A percentile compares a stretch with the other conserved stretches of the same genome.
phyloP scores from a whole-genome alignment of 2,888 invertebrate species.

The Drosophila anomelani region DNA sequence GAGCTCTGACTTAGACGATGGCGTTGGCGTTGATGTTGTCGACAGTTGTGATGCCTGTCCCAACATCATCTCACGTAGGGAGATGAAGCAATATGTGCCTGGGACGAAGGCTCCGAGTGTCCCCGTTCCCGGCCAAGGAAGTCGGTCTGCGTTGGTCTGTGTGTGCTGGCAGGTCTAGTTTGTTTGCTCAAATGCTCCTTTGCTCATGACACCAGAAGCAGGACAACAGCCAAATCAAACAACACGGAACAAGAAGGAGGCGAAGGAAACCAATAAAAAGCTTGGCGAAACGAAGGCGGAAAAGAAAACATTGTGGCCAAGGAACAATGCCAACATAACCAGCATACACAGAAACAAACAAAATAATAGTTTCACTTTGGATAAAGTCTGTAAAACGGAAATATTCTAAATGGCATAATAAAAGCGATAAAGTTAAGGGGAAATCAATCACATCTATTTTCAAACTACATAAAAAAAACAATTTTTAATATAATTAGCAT shows the following conservation, averaged over 20 bases:
- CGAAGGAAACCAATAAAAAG: constrained; percentile 74
- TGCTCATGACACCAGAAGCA: constrained; percentile 75
- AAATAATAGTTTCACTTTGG: not conserved
- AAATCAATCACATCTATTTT: not conserved
- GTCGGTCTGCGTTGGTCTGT: constrained; percentile 6
- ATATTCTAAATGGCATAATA: not conserved
- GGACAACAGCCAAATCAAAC: constrained; percentile 50
- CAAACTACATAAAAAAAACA: not conserved
- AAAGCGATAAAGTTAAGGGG: not conserved
- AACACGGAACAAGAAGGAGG: constrained; percentile 23
- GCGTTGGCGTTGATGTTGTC: constrained; percentile 48
- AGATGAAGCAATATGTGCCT: constrained; percentile 48
- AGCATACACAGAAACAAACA: constrained; percentile 20
- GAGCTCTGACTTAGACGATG: constrained; percentile 31
- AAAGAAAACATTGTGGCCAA: constrained; percentile 78
- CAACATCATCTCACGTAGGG: constrained; percentile 42
- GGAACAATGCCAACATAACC: constrained; percentile 66
- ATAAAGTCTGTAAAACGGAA: no score
- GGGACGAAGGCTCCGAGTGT: constrained; percentile 23
- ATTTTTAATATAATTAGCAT: not conserved
- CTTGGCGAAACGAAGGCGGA: constrained; percentile 66
- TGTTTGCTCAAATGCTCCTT: constrained; percentile 77
- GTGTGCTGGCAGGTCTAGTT: constrained; percentile 65
- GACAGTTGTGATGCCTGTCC: constrained; percentile 49
- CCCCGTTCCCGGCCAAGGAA: constrained; percentile 2